These are phyloP conservation scores for Rhabdomys pumilio DNA, from an alignment of 2,797 vertebrate species.

Conservation along the genomic window DNA sequence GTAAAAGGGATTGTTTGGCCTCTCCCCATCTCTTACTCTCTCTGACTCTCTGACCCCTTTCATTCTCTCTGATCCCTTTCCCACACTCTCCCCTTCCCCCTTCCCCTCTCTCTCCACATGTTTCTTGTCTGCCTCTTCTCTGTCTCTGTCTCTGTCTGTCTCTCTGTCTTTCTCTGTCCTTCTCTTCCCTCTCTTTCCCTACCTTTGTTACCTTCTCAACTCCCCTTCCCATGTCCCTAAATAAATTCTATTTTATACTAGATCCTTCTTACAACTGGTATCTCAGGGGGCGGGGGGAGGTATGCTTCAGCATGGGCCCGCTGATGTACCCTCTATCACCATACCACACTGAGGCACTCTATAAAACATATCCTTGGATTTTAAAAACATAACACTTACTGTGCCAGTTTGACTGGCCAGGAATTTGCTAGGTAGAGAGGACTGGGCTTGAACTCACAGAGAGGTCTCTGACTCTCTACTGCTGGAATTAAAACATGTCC, in stretches of 20 bases:
- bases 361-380: background rate
- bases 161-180: too few species aligned
- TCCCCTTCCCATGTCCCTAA: too few species aligned
- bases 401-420: background rate
- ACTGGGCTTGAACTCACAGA: background rate
- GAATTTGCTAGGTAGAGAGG: background rate
- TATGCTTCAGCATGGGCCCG: background rate
- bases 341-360: background rate
- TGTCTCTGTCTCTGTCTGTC: too few species aligned
- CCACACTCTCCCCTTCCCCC: too few species aligned
- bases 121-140: too few species aligned
- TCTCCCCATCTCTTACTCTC: background rate
- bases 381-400: background rate
- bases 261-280: too few species aligned
- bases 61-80: too few species aligned
- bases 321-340: background rate
- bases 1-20: background rate
- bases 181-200: too few species aligned
- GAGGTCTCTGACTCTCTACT: background rate
- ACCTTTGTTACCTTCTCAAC: too few species aligned
- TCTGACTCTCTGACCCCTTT: background rate
- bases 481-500: background rate
- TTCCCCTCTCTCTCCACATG: too few species aligned
- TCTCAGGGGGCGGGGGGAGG: too few species aligned
- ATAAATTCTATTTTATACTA: too few species aligned